phyloP scores from a whole-genome alignment of 2,888 invertebrate species.

The Cremastobaeus sp. region DNA sequence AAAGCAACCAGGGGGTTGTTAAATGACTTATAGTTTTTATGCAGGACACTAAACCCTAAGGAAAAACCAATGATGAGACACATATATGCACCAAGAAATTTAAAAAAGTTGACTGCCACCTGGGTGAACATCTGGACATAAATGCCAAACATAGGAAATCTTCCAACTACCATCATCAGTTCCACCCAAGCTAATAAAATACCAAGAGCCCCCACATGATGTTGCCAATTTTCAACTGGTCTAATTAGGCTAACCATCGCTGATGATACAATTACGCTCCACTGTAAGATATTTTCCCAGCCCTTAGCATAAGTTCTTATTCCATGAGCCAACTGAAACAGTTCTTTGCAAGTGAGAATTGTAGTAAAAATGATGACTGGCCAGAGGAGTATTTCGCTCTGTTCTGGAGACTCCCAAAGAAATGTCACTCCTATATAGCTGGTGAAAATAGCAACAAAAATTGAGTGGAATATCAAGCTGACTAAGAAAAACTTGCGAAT shows the following conservation, averaged over 20 bases:
- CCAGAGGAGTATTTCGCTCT: slow-evolving; percentile 79
- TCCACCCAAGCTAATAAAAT: slow-evolving; percentile 91
- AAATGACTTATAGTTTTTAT: slow-evolving; percentile 87
- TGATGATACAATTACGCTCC: slow-evolving; percentile 83
- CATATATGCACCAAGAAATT: slow-evolving; percentile 88
- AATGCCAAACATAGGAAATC: slow-evolving; percentile 91
- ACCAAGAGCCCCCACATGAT: slow-evolving; percentile 88
- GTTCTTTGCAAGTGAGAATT: slow-evolving; percentile 85
- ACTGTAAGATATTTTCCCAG: slow-evolving; percentile 92
- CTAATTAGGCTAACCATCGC: slow-evolving; percentile 65
- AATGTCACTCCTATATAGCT: slow-evolving; percentile 83
- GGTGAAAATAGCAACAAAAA: slow-evolving; percentile 87
- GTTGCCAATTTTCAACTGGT: slow-evolving; percentile 81
- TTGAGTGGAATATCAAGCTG: slow-evolving; percentile 86
- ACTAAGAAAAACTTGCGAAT: slow-evolving; percentile 90
- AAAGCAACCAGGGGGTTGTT: slow-evolving; percentile 82
- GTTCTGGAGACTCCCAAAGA: slow-evolving; percentile 77
- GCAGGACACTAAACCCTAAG: slow-evolving; percentile 89
- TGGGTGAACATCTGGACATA: slow-evolving; percentile 92
- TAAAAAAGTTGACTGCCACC: slow-evolving; percentile 90
- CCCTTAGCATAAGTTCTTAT: slow-evolving; percentile 86
- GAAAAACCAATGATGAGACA: slow-evolving; percentile 90
- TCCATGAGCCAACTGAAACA: slow-evolving; percentile 87
- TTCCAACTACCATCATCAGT: slow-evolving; percentile 90
- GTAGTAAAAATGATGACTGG: slow-evolving; percentile 82